Percentiles rank a stretch among this genome's conserved stretches.
phyloP scores from a whole-genome alignment of 2,113 vertebrate genomes.

The Ornithorhynchus anatinus region DNA sequence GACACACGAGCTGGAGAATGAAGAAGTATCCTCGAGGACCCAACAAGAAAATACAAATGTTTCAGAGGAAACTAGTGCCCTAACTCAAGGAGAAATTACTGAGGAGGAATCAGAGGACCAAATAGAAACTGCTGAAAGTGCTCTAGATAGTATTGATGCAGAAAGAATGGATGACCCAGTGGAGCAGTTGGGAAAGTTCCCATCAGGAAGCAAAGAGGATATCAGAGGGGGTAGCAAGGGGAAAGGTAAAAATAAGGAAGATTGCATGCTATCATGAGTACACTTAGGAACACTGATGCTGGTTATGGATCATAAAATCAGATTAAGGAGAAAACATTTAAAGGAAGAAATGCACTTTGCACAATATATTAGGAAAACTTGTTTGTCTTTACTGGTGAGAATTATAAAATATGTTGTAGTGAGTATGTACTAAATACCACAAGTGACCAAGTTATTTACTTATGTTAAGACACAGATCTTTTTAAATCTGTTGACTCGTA shows the following conservation, averaged over 20 bases:
- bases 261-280: slow-evolving; percentile 82
- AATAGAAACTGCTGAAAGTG: not conserved
- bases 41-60: not conserved
- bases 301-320: not conserved
- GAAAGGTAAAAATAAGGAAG: slow-evolving; percentile 84
- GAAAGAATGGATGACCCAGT: not conserved
- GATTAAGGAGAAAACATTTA: not conserved
- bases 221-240: slow-evolving; percentile 59
- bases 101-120: not conserved
- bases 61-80: not conserved
- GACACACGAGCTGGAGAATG: not conserved
- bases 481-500: not conserved
- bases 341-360: not conserved
- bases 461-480: not conserved
- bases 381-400: not conserved
- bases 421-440: not conserved
- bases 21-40: not conserved
- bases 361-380: not conserved
- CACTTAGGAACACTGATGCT: not conserved
- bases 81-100: rapidly evolving
- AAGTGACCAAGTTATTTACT: not conserved
- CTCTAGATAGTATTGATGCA: not conserved
- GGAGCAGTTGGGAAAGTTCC: slow-evolving; percentile 4
- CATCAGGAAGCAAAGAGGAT: slow-evolving; percentile 51
- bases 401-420: not conserved